A percentile compares a stretch with the other conserved stretches of the same genome.
Evolutionary conservation across 1,140 invertebrate genomes (phyloP).

Genomic region (Drosophila auraria): DNA sequence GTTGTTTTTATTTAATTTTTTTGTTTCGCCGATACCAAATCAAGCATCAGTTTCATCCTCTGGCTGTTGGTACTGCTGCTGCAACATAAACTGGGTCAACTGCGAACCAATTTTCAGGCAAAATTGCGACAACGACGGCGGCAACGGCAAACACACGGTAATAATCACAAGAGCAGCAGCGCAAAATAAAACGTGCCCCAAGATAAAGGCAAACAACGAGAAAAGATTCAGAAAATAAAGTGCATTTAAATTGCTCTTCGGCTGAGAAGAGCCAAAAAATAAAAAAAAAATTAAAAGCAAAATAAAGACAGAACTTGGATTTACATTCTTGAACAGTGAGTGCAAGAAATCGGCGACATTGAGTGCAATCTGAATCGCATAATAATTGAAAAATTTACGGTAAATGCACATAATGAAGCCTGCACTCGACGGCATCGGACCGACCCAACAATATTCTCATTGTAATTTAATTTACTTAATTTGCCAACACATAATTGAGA

Average conservation of each 20-base stretch:
- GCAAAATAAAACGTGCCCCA: slow-evolving; percentile 56
- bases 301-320: slow-evolving; percentile 48
- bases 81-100: slow-evolving; percentile 71
- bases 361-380: slow-evolving; percentile 77
- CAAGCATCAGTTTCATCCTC: slow-evolving; percentile 36
- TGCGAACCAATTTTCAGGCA: slow-evolving; percentile 76
- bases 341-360: slow-evolving; percentile 33
- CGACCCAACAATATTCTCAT: slow-evolving; percentile 71
- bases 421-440: slow-evolving; percentile 28
- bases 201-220: slow-evolving; percentile 39
- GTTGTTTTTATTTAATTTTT: slow-evolving; percentile 1
- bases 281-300: slow-evolving; percentile 10
- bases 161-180: slow-evolving; percentile 45
- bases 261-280: slow-evolving; percentile 6
- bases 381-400: slow-evolving; percentile 81
- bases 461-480: slow-evolving; percentile 81
- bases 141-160: slow-evolving; percentile 42
- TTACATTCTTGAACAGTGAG: slow-evolving; percentile 53
- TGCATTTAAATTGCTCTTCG: slow-evolving; percentile 61
- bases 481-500: slow-evolving; percentile 55
- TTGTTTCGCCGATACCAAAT: slow-evolving; percentile 28
- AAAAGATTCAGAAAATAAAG: slow-evolving; percentile 54
- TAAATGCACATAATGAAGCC: slow-evolving; percentile 79
- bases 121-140: slow-evolving; percentile 61
- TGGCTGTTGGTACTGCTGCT: slow-evolving; percentile 9